Percentiles rank a stretch among this genome's conserved stretches.
Evolutionary conservation across 2,113 vertebrate genomes (phyloP).

Genomic region (Ovis aries): DNA sequence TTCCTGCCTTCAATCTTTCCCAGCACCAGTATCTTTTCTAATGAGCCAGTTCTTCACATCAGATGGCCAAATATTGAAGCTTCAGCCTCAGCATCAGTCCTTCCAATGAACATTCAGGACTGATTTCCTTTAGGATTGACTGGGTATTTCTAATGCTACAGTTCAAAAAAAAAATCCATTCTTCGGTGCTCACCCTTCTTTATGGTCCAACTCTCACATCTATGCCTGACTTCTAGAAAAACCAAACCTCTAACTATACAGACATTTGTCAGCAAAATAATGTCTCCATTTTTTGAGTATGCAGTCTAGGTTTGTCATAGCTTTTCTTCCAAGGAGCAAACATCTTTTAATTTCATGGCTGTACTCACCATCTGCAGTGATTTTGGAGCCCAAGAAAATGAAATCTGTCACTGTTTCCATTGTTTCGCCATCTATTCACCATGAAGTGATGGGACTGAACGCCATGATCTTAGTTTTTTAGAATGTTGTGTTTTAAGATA

Average conservation of each 20-base stretch:
- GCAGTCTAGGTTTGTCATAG: background rate
- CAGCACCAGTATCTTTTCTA: background rate
- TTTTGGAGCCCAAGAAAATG: background rate
- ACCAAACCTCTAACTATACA: background rate
- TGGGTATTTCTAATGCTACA: background rate
- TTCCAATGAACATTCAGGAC: background rate
- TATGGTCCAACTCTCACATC: background rate
- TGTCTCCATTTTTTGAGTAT: background rate
- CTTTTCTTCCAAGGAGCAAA: background rate
- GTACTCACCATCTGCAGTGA: background rate
- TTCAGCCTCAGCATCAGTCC: background rate
- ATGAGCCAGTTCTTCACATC: background rate
- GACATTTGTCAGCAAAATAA: background rate
- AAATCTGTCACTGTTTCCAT: background rate
- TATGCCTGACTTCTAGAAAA: background rate
- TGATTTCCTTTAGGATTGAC: background rate
- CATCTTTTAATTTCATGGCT: background rate
- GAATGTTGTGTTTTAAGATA: background rate
- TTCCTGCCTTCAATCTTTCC: background rate
- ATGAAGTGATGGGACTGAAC: background rate
- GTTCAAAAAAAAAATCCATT: background rate
- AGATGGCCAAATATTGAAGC: background rate
- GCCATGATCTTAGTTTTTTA: background rate
- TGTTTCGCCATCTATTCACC: background rate
- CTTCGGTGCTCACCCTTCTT: fast-evolving